Percentiles rank a stretch among this genome's conserved stretches.
phyloP scores from a whole-genome alignment of 2,888 invertebrate species.

The Hypselothyrea guttata region DNA sequence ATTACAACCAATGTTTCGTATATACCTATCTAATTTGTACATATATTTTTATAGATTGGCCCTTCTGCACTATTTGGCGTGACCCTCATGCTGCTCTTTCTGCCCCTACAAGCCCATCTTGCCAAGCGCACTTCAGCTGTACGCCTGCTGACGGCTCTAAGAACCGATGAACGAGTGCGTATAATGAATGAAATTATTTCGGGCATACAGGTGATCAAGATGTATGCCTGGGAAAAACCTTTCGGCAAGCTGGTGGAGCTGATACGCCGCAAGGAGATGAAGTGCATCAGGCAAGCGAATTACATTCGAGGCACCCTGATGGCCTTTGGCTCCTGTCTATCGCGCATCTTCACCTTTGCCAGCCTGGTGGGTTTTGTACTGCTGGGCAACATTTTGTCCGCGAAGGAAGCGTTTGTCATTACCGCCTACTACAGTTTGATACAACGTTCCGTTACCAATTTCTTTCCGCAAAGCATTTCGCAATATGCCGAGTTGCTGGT shows the following conservation, averaged over 20 bases:
- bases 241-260: conserved; percentile 89
- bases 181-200: conserved; percentile 94
- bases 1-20: too few species aligned
- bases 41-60: conserved; percentile 81
- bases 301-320: conserved; percentile 89
- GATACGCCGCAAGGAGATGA: conserved; percentile 84
- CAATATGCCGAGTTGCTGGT: conserved; percentile 85
- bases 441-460: conserved; percentile 91
- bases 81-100: conserved; percentile 85
- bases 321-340: conserved; percentile 92
- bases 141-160: conserved; percentile 89
- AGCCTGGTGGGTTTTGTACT: conserved; percentile 90
- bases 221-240: conserved; percentile 97
- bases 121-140: conserved; percentile 86
- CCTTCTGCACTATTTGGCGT: conserved; percentile 84
- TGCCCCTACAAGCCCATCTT: conserved; percentile 89
- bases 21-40: too few species aligned
- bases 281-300: conserved; percentile 87
- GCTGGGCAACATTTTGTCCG: conserved; percentile 87
- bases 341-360: conserved; percentile 92
- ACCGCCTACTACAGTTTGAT: conserved; percentile 95
- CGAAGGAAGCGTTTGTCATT: conserved; percentile 92
- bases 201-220: conserved; percentile 95
- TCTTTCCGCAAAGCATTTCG: conserved; percentile 89
- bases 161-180: conserved; percentile 94